Evolutionary conservation across 2,797 vertebrate species (phyloP).

Genomic region (Acipenser transmontanus): DNA sequence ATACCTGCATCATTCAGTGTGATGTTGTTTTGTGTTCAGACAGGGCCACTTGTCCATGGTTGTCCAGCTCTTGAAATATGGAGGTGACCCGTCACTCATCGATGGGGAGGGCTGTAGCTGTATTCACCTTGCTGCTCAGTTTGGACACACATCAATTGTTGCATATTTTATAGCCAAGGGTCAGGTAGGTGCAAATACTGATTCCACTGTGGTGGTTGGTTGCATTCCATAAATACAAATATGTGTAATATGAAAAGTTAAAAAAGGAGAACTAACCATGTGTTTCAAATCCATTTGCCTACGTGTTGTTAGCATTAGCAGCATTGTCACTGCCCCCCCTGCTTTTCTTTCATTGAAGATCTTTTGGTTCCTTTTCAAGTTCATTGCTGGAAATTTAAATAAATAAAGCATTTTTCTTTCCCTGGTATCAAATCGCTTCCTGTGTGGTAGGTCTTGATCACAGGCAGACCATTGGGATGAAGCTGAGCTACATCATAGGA

Average conservation of each 20-base stretch:
- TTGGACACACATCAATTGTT: conserved; percentile 97
- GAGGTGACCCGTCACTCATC: conserved; percentile 91
- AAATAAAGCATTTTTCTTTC: too few relatives aligned
- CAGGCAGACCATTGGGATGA: too few relatives aligned
- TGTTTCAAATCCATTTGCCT: not conserved
- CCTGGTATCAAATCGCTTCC: too few relatives aligned
- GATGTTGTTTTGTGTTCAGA: conserved; percentile 46
- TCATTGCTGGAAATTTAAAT: too few relatives aligned
- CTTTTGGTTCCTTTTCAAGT: too few relatives aligned
- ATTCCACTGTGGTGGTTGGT: too few relatives aligned
- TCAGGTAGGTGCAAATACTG: conserved; percentile 64
- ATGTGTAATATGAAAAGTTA: too few relatives aligned
- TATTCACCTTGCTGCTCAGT: conserved; percentile 93
- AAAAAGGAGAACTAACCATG: too few relatives aligned
- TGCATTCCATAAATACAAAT: too few relatives aligned
- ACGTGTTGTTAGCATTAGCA: not conserved
- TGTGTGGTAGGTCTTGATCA: too few relatives aligned
- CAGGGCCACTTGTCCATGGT: conserved; percentile 98
- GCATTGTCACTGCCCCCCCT: not conserved
- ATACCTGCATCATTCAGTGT: too few relatives aligned
- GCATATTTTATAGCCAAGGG: conserved; percentile 98
- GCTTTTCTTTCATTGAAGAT: not conserved
- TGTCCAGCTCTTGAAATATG: conserved; percentile 95
- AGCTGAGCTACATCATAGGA: too few relatives aligned
- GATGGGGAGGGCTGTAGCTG: conserved; percentile 98